Base-by-base conservation (phyloP, 2,888 invertebrate genomes). In the Morpho helenor region DNA sequence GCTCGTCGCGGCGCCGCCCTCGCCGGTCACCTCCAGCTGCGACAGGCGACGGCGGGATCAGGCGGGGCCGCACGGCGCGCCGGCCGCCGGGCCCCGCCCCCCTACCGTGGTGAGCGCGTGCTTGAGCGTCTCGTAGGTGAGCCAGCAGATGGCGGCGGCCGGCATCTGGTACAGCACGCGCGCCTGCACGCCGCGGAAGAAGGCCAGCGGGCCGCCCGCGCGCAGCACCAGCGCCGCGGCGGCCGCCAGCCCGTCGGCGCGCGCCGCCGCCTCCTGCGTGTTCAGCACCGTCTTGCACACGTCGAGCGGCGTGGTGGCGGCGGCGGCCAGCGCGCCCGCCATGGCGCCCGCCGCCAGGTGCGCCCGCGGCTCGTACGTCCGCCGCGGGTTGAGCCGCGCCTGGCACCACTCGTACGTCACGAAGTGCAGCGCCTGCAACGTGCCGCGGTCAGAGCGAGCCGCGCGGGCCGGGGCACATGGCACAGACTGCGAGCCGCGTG, bases 91-190 rank as follows among this genome's bases (percentile, higher is more conserved):
- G 59, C 56, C 63, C 48, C 54, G 53, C 54, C 67, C 31, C 4
- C 31, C 5, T 31, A 31, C 31, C 4, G 31, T 5, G 31, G 70
- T 69, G 52, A 92, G 74, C 75, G 82, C 73, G 84, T 91, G 79
- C 88, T 98, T 98, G 91, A 98, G 96, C 79, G 96, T 95, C 92
- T 99, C 99, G 92, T 98, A 99, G 68, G 99, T 98, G 62, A 98
- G 97, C 99, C 99, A 99, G 82, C 98, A 98, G 80, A 99, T 98
- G 59, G 99, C 99, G 56, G 99, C 99, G 56, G 99, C 97, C 45
- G 99, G 99, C 95, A 98, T 97, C 91, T 99, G 98, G 91, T 97
- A 99, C 72, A 97, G 91, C 64, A 99, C 95, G 68, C 99, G 93
- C 56, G 99, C 98, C 50, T 69, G 70, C 70, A 98, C 85, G 62